These are phyloP conservation scores for Pipistrellus nathusii DNA, from an alignment of 2,797 vertebrate genomes.

Conservation along the genomic window DNA sequence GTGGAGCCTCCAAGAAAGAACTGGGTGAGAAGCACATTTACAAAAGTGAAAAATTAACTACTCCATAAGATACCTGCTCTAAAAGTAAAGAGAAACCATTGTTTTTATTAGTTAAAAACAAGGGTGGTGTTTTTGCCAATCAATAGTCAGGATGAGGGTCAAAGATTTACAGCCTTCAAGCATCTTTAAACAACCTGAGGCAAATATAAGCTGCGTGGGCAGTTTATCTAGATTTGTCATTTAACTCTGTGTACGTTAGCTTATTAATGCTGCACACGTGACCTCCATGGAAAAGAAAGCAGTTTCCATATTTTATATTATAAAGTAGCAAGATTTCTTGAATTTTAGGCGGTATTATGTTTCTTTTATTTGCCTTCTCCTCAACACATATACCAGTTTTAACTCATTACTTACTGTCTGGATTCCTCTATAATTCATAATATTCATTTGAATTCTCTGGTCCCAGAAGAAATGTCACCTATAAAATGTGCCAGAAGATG, in stretches of 20 bases:
- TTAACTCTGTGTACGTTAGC: constrained; percentile 77
- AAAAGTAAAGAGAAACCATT: constrained; percentile 83
- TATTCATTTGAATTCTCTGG: not conserved
- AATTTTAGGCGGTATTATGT: not conserved
- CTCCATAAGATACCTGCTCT: constrained; percentile 72
- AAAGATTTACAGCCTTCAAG: constrained; percentile 81
- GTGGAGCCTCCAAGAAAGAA: constrained; percentile 39
- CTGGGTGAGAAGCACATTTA: constrained; percentile 47
- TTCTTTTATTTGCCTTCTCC: not conserved
- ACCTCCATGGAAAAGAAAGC: constrained; percentile 50
- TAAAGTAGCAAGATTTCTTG: not conserved
- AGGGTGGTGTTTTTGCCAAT: constrained; percentile 72
- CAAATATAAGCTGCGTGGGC: constrained; percentile 72
- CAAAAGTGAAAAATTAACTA: constrained; percentile 83
- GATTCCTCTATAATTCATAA: not conserved
- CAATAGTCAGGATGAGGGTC: constrained; percentile 75
- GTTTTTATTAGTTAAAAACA: constrained; percentile 82
- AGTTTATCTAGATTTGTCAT: constrained; percentile 78
- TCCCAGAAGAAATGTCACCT: not conserved
- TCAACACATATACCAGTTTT: not conserved
- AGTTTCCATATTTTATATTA: constrained; percentile 33
- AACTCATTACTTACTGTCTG: not conserved
- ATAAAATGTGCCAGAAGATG: not conserved
- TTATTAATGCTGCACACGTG: constrained; percentile 74
- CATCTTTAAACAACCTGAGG: constrained; percentile 77